These are phyloP conservation scores for Notarius lentiginosus DNA, from an alignment of 2,113 vertebrate genomes.

Conservation along the genomic window DNA sequence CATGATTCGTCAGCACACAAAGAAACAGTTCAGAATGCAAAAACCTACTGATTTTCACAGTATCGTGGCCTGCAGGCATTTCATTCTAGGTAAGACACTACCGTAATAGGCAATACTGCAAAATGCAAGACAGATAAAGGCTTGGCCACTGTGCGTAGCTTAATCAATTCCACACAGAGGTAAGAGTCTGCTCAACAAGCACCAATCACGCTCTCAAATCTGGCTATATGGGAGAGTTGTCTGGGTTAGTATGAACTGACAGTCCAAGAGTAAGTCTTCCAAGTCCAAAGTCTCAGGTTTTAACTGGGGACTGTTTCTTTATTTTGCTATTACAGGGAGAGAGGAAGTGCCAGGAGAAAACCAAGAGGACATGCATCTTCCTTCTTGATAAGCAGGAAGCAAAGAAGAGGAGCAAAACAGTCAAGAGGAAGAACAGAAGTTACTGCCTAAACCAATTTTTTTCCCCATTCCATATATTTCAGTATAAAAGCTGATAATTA, in stretches of 20 bases:
- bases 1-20: not conserved
- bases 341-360: constrained; percentile 1
- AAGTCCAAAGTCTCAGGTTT: constrained; percentile 8
- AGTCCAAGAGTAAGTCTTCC: constrained; percentile 34
- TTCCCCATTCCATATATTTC: not conserved
- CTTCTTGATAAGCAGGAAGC: not conserved
- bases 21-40: not conserved
- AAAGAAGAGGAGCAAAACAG: constrained; percentile 19
- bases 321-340: constrained; percentile 43
- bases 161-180: constrained; percentile 50
- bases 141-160: constrained; percentile 38
- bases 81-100: constrained; percentile 39
- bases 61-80: constrained; percentile 9
- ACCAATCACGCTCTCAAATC: constrained; percentile 28
- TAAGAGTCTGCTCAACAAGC: constrained; percentile 31
- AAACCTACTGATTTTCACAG: constrained; percentile 28
- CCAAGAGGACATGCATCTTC: constrained; percentile 11
- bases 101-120: constrained; percentile 47
- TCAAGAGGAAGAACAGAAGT: constrained; percentile 4
- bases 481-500: not conserved
- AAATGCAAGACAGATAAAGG: constrained; percentile 35
- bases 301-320: constrained; percentile 32
- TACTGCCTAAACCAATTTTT: not conserved
- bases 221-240: constrained; percentile 12
- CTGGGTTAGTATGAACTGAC: constrained; percentile 3